phyloP scores from a whole-genome alignment of 1,140 invertebrate species.

The Drosophila tropicalis region DNA sequence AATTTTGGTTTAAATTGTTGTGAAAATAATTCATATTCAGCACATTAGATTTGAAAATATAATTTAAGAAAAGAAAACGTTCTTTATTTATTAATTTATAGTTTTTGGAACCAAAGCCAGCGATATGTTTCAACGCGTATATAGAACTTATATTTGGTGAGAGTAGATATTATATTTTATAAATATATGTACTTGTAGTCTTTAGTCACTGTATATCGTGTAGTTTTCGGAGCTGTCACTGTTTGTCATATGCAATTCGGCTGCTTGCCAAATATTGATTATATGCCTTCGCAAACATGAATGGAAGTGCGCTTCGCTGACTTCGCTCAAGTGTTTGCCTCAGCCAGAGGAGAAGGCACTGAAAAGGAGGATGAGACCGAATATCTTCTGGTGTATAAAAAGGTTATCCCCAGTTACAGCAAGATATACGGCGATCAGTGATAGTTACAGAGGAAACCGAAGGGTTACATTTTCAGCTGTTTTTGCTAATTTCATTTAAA shows the following conservation, averaged over 20 bases:
- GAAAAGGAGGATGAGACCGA: constrained; percentile 40
- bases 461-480: no score
- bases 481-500: constrained; percentile 48
- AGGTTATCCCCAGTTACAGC: constrained; percentile 21
- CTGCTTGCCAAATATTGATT: constrained; percentile 78
- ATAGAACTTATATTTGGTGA: neutral
- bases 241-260: constrained; percentile 80
- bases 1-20: neutral
- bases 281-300: constrained; percentile 71
- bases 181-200: constrained; percentile 19
- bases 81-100: neutral
- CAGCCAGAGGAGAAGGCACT: neutral
- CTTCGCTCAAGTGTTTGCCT: constrained; percentile 38
- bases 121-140: neutral
- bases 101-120: neutral
- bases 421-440: constrained; percentile 21
- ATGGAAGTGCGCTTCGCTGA: constrained; percentile 76
- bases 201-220: constrained; percentile 36
- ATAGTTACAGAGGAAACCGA: neutral
- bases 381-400: neutral
- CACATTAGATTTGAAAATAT: neutral
- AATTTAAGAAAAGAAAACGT: neutral
- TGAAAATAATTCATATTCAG: no score
- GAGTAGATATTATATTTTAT: neutral
- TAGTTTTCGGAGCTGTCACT: constrained; percentile 63